These are phyloP conservation scores for Gulo gulo DNA, from an alignment of 2,113 vertebrate genomes.

Conservation along the genomic window DNA sequence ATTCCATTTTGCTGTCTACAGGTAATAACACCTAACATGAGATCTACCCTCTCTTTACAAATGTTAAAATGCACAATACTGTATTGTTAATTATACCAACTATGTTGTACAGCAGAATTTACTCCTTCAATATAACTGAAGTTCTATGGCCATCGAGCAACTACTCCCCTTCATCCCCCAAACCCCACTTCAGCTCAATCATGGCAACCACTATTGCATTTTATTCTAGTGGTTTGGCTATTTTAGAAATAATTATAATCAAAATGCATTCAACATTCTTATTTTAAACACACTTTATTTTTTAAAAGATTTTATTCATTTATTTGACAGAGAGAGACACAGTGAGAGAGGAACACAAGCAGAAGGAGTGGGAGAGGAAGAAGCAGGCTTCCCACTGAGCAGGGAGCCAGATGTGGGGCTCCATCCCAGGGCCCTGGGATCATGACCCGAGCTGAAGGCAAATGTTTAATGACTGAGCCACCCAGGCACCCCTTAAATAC, in stretches of 20 bases:
- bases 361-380: too few species aligned
- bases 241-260: not conserved
- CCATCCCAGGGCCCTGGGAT: too few species aligned
- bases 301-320: too few species aligned
- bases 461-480: too few species aligned
- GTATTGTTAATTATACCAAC: not conserved
- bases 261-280: not conserved
- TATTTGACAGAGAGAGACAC: too few species aligned
- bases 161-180: not conserved
- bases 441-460: too few species aligned
- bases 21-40: not conserved
- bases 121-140: not conserved
- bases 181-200: not conserved
- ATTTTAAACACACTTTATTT: not conserved
- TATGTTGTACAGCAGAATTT: not conserved
- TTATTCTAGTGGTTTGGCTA: not conserved
- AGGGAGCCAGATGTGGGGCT: too few species aligned
- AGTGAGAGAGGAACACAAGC: too few species aligned
- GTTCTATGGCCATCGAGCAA: not conserved
- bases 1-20: too few species aligned
- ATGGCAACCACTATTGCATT: not conserved
- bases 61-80: not conserved
- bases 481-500: not conserved
- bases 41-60: not conserved
- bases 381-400: too few species aligned